phyloP scores from a whole-genome alignment of 2,797 vertebrate species.

The Lepus oiostolus region DNA sequence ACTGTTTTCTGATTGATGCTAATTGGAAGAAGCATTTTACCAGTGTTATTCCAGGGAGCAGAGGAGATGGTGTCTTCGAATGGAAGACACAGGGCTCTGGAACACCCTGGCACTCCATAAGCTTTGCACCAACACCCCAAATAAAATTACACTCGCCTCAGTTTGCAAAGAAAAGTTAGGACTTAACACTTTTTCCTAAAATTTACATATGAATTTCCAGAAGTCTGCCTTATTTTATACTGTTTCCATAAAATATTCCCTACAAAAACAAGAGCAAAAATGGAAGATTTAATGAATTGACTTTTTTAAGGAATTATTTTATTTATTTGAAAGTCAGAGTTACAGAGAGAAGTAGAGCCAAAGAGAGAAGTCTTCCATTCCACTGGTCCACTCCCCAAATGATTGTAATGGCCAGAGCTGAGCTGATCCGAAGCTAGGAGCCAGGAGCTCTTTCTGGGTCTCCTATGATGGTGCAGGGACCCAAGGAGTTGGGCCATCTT shows the following conservation, averaged over 20 bases:
- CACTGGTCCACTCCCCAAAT: too few species aligned
- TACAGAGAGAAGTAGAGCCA: too few species aligned
- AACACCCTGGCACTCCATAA: conserved; percentile 82
- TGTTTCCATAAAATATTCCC: conserved; percentile 97
- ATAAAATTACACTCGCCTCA: conserved; percentile 13
- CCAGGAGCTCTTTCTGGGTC: too few species aligned
- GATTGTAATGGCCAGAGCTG: too few species aligned
- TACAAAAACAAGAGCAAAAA: conserved; percentile 90
- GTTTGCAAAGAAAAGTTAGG: conserved; percentile 88
- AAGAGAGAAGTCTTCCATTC: too few species aligned
- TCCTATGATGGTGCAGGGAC: too few species aligned
- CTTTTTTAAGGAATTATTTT: conserved; percentile 90
- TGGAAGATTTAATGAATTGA: conserved; percentile 92
- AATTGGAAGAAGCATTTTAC: conserved; percentile 91
- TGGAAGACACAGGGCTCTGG: conserved; percentile 77
- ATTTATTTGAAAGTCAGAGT: too few species aligned
- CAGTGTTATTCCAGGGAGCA: conserved; percentile 80
- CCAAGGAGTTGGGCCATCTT: too few species aligned
- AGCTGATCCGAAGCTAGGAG: too few species aligned
- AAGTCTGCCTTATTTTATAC: conserved; percentile 98
- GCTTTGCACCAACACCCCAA: conserved; percentile 86
- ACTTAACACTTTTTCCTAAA: conserved; percentile 88
- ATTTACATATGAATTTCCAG: conserved; percentile 94
- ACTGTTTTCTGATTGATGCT: conserved; percentile 92
- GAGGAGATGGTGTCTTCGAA: conserved; percentile 62